These are phyloP conservation scores for Eulemur coronatus DNA, from an alignment of 2,797 vertebrate species.

Conservation along the genomic window DNA sequence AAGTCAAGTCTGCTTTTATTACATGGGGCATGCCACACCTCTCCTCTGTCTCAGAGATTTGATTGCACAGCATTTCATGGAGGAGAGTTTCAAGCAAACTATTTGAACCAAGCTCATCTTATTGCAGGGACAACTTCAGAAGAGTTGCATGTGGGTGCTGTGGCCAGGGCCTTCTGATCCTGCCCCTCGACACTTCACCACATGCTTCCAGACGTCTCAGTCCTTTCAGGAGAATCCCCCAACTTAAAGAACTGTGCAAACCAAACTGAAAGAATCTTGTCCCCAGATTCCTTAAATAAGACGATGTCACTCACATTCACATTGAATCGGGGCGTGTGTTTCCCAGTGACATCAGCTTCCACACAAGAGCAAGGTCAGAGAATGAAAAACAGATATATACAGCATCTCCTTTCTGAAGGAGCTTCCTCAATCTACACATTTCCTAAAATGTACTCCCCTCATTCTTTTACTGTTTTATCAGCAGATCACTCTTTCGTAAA, in stretches of 20 bases:
- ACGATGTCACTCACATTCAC: background rate
- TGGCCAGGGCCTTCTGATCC: background rate
- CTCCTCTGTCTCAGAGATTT: background rate
- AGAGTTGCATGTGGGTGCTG: background rate
- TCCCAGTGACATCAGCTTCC: background rate
- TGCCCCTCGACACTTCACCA: background rate
- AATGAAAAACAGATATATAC: background rate
- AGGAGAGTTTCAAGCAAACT: background rate
- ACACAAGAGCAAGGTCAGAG: background rate
- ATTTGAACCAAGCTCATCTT: background rate
- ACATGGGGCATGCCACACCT: background rate
- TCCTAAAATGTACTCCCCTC: background rate
- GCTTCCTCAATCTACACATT: background rate
- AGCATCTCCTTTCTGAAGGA: background rate
- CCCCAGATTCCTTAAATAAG: background rate
- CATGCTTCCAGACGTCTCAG: background rate
- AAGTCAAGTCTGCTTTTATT: background rate
- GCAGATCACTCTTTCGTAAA: background rate
- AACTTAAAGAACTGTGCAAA: background rate
- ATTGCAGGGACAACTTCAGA: background rate
- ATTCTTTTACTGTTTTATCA: background rate
- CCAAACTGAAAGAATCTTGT: background rate
- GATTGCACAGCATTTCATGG: fast-evolving
- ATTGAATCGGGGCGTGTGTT: background rate
- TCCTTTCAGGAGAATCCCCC: background rate